phyloP scores from a whole-genome alignment of 1,140 invertebrate species.

The Micrasema longulum region DNA sequence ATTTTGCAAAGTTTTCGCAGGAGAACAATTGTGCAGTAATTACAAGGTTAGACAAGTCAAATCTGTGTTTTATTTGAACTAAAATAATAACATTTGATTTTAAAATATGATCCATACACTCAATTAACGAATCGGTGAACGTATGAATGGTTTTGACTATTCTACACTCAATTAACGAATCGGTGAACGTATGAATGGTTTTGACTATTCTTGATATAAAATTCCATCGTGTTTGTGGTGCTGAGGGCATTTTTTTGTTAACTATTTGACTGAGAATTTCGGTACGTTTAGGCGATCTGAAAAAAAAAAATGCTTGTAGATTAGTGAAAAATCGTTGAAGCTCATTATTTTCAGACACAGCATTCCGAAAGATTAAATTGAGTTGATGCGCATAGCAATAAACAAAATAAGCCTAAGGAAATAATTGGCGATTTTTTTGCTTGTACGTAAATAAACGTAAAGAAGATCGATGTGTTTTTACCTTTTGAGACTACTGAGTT shows the following conservation, averaged over 20 bases:
- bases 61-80: background rate
- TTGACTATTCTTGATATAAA: background rate
- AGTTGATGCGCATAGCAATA: background rate
- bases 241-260: background rate
- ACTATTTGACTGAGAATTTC: background rate
- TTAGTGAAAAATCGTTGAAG: background rate
- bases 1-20: no score
- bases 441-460: no score
- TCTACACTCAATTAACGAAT: no score
- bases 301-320: background rate
- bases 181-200: background rate
- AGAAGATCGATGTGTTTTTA: no score
- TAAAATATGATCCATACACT: background rate
- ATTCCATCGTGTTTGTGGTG: background rate
- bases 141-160: background rate
- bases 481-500: no score
- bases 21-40: no score
- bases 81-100: background rate
- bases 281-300: background rate
- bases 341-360: background rate
- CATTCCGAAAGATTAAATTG: background rate
- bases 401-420: background rate
- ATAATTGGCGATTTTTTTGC: background rate
- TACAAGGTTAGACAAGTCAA: no score
- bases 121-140: background rate